Evolutionary conservation across 1,140 invertebrate species (phyloP), one percentile per base, ranked within the genome.

Genomic region (Drosophila kepulauana): DNA sequence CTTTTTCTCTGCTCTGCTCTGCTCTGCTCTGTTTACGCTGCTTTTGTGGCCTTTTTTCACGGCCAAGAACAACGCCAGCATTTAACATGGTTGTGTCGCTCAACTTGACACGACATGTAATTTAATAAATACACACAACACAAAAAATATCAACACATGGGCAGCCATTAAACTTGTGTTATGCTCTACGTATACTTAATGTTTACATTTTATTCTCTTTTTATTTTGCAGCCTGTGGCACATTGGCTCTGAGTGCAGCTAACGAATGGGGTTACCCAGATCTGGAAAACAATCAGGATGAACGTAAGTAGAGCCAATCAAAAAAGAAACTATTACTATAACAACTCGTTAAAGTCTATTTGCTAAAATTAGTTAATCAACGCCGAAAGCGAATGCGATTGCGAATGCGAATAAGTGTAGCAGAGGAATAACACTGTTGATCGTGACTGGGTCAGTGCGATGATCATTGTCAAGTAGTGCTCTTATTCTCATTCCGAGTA

Each of bases 211-310:
- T 11, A 38, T 38, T 38, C 35, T 3, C 20, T 25, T 25, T 10
- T 62, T 20, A 11, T 8, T 25, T 85, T 82, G 0, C 82, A 91
- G 86, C 54, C 20, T 79, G 67, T 66, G 64, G 78, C 62, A 65
- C 57, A 3, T 13, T 75, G 25, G 56, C 77, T 2, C 56, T 91
- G 20, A 56, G 75, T 58, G 43, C 45, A 49, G 81, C 75, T 46
- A 64, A 46, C 38, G 84, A 81, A 5, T 92, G 87, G 87, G 74
- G 81, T 59, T 92, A 92, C 57, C 91, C 91, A 61, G 84, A 92
- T 62, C 74, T 85, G 61, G 91, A 88, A 45, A 77, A 41, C 30
- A 78, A 92, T 67, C 75, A 76, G 68, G 66, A 89, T 89, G 85
- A 73, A 43, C 59, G 85, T 89, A 89, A 89, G 85, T 89, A 68